phyloP scores from a whole-genome alignment of 2,113 vertebrate genomes.

The Antechinus stuartii region DNA sequence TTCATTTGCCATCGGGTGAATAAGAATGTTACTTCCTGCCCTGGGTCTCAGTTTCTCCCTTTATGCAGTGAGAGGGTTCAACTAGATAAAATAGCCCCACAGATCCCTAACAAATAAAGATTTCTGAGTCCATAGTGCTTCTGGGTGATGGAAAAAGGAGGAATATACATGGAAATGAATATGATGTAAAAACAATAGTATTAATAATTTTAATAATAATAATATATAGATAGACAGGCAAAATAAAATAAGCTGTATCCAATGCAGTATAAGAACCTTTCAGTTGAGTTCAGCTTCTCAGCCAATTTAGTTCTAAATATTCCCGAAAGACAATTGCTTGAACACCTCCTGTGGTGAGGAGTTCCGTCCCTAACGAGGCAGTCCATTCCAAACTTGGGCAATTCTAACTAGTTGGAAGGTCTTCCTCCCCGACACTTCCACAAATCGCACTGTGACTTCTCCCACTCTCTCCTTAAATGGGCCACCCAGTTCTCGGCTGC shows the following conservation, averaged over 20 bases:
- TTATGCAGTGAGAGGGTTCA: background rate
- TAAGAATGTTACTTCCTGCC: background rate
- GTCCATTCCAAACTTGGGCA: background rate
- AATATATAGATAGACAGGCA: background rate
- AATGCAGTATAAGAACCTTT: background rate
- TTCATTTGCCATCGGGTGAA: background rate
- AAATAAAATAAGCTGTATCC: slow-evolving; percentile 54
- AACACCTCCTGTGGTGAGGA: background rate
- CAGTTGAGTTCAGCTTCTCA: background rate
- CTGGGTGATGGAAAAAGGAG: background rate
- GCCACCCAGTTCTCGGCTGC: background rate
- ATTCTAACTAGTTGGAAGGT: background rate
- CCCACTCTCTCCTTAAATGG: slow-evolving; percentile 41
- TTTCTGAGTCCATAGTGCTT: background rate
- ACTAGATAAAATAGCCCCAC: background rate
- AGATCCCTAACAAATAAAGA: background rate
- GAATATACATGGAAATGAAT: background rate
- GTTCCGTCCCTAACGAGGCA: background rate
- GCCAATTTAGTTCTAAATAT: background rate
- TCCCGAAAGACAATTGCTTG: background rate
- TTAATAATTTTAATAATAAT: background rate
- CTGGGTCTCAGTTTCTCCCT: background rate
- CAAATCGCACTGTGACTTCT: slow-evolving; percentile 33
- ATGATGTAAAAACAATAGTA: background rate
- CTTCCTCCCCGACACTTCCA: background rate